These are phyloP conservation scores for Grallaria varia DNA, from an alignment of 2,113 vertebrate species.

Conservation along the genomic window DNA sequence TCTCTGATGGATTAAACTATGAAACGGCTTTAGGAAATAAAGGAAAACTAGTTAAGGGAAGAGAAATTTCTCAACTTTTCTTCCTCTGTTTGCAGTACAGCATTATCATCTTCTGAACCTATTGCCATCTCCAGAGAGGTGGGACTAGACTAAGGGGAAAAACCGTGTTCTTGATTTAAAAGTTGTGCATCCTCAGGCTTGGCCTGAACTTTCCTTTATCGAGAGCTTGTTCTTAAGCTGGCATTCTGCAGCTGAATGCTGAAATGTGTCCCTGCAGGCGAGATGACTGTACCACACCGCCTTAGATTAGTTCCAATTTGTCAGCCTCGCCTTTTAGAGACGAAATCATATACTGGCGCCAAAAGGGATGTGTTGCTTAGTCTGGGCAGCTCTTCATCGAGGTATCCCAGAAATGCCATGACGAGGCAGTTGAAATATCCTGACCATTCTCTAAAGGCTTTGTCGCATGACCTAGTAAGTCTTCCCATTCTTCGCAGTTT, in stretches of 20 bases:
- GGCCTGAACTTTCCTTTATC: constrained; percentile 70
- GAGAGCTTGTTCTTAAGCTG: constrained; percentile 47
- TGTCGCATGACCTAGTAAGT: background rate
- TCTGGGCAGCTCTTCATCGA: background rate
- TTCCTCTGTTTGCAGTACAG: background rate
- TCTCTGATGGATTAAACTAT: background rate
- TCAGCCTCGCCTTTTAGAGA: constrained; percentile 55
- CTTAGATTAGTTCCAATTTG: constrained; percentile 70
- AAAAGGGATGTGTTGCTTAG: background rate
- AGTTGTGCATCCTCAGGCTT: constrained; percentile 58
- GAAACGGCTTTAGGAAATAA: constrained; percentile 10
- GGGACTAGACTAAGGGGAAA: background rate
- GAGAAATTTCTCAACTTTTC: constrained; percentile 6
- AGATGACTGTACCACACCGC: constrained; percentile 49
- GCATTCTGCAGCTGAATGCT: constrained; percentile 55
- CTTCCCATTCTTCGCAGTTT: background rate
- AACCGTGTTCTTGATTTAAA: constrained; percentile 56
- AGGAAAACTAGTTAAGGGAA: background rate
- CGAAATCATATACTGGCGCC: constrained; percentile 9
- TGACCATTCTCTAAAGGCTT: background rate
- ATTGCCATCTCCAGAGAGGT: background rate
- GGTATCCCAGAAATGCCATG: constrained; percentile 6
- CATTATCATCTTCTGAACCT: constrained; percentile 35
- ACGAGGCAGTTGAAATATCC: background rate
- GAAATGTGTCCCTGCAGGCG: constrained; percentile 64